Conservation (phyloP, 2,113 vertebrate species). For the Cyprinodon variegatus region DNA sequence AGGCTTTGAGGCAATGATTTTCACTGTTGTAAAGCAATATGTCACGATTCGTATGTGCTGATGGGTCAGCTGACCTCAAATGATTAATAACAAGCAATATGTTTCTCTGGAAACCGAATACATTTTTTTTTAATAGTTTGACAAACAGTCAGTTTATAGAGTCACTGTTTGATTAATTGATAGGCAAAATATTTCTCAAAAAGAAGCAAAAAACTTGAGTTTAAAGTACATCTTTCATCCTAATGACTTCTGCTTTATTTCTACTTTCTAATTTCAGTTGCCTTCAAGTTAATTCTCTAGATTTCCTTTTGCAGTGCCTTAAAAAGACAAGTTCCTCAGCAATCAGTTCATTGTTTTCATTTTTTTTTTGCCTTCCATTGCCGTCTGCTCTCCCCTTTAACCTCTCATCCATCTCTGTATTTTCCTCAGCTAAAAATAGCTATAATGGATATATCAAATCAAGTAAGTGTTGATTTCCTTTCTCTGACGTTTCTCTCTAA, state of each 20-base stretch:
- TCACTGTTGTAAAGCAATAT: too few relatives aligned
- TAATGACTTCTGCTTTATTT: constrained; percentile 44
- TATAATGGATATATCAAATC: constrained; percentile 87
- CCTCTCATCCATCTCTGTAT: constrained; percentile 75
- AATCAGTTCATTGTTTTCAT: constrained; percentile 49
- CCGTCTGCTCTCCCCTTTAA: constrained; percentile 61
- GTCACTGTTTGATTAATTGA: background rate
- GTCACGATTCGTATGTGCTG: too few relatives aligned
- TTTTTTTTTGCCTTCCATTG: constrained; percentile 64
- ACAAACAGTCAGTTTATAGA: background rate
- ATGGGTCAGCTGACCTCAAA: background rate
- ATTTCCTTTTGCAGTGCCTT: constrained; percentile 42
- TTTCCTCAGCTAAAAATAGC: constrained; percentile 84
- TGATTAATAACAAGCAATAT: background rate
- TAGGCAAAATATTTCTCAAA: background rate
- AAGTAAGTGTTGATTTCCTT: constrained; percentile 79
- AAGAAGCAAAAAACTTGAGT: background rate
- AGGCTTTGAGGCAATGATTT: background rate
- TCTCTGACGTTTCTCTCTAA: constrained; percentile 47
- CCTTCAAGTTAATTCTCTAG: constrained; percentile 26
- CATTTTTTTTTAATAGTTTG: background rate
- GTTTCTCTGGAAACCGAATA: background rate
- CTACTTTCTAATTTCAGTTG: constrained; percentile 47
- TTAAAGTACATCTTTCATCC: background rate
- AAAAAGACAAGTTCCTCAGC: constrained; percentile 34